Conservation (phyloP, 2,888 invertebrate species). For the Autographa gamma region DNA sequence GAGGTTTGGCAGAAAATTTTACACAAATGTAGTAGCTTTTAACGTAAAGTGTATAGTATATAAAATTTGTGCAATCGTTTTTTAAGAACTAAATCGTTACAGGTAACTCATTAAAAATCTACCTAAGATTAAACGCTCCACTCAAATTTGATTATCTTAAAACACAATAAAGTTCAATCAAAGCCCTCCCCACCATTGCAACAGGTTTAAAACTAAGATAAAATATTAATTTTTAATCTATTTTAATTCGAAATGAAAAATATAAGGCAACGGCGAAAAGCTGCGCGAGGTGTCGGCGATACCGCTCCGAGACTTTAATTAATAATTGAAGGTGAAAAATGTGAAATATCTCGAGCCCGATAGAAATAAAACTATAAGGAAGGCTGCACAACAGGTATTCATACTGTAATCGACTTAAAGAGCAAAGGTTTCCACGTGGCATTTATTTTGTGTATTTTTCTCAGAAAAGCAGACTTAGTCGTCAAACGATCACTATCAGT, state of each 20-base stretch:
- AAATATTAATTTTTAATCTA: slow-evolving; percentile 27
- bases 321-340: slow-evolving; percentile 59
- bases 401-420: slow-evolving; percentile 10
- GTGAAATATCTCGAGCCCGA: slow-evolving; percentile 42
- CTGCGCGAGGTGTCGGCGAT: slow-evolving; percentile 21
- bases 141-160: background rate
- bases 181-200: background rate
- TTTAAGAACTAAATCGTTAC: no score
- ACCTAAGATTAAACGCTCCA: background rate
- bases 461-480: no score
- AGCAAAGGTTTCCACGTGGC: background rate
- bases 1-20: no score
- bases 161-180: background rate
- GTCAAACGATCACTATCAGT: no score
- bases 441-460: no score
- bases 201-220: slow-evolving; percentile 9
- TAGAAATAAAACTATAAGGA: slow-evolving; percentile 36
- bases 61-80: no score
- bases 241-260: slow-evolving; percentile 29
- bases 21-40: no score
- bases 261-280: slow-evolving; percentile 9
- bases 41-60: no score
- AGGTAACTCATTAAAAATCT: background rate
- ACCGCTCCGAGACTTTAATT: slow-evolving; percentile 45
- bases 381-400: slow-evolving; percentile 28